Conservation (phyloP, 2,888 invertebrate species). For the Mimas tiliae region DNA sequence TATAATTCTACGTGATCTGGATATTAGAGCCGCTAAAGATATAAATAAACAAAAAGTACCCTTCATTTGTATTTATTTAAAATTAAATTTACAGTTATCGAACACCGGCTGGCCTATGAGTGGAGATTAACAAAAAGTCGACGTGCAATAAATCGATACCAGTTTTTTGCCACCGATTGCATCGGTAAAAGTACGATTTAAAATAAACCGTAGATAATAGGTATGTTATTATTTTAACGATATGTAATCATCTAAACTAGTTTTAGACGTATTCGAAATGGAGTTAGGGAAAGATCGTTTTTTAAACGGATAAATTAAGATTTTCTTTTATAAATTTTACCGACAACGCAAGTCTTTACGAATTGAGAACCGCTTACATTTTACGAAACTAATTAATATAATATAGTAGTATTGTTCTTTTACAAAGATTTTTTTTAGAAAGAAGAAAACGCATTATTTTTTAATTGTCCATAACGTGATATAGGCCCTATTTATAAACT, state of each 20-base stretch:
- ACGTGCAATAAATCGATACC: conserved; percentile 17
- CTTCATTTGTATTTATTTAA: no score
- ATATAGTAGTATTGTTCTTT: no score
- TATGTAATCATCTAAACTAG: conserved; percentile 3
- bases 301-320: background rate
- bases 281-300: background rate
- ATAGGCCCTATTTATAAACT: no score
- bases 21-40: no score
- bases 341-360: no score
- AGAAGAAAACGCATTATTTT: no score
- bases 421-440: no score
- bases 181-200: conserved; percentile 19
- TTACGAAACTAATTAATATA: no score
- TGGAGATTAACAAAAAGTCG: conserved; percentile 13
- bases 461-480: no score
- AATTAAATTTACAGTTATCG: conserved; percentile 17
- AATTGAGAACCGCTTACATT: no score
- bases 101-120: conserved; percentile 2
- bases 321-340: no score
- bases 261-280: conserved; percentile 1
- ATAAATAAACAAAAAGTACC: conserved; percentile 12
- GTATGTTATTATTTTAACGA: conserved; percentile 15
- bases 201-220: conserved; percentile 17
- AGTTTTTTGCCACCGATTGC: conserved; percentile 11
- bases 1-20: no score